A percentile compares a stretch with the other conserved stretches of the same genome.
These are phyloP conservation scores for Calameuta pallipes DNA, from an alignment of 2,888 invertebrate species.

Conservation along the genomic window DNA sequence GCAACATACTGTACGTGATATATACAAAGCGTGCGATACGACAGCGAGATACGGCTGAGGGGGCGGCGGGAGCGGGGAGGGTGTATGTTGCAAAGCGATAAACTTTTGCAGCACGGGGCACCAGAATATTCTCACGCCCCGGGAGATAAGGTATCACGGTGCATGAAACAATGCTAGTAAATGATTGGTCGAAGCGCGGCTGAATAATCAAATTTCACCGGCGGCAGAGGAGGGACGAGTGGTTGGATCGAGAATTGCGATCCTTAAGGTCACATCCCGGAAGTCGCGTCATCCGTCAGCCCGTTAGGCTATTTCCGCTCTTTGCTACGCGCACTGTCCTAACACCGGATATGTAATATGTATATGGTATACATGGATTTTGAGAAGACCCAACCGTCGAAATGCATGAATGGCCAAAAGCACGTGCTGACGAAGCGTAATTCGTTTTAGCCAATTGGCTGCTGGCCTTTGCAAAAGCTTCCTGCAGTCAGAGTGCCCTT, in stretches of 20 bases:
- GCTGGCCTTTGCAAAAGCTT: background rate
- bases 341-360: background rate
- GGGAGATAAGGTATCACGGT: background rate
- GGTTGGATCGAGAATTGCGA: constrained; percentile 5
- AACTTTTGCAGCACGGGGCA: background rate
- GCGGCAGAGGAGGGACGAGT: constrained; percentile 2
- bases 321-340: constrained; percentile 10
- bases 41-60: background rate
- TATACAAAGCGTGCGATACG: background rate
- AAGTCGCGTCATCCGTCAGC: constrained; percentile 38
- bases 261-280: constrained; percentile 47
- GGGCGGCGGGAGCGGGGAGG: too few relatives aligned
- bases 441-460: background rate
- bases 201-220: constrained; percentile 38
- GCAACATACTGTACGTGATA: background rate
- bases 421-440: background rate
- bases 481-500: background rate
- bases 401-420: background rate
- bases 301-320: background rate
- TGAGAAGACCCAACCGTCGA: background rate
- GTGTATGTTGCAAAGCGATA: constrained; percentile 21
- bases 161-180: background rate
- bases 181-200: constrained; percentile 16
- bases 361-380: background rate
- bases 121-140: constrained; percentile 23